phyloP scores from a whole-genome alignment of 2,797 vertebrate species.

The Pygocentrus nattereri region DNA sequence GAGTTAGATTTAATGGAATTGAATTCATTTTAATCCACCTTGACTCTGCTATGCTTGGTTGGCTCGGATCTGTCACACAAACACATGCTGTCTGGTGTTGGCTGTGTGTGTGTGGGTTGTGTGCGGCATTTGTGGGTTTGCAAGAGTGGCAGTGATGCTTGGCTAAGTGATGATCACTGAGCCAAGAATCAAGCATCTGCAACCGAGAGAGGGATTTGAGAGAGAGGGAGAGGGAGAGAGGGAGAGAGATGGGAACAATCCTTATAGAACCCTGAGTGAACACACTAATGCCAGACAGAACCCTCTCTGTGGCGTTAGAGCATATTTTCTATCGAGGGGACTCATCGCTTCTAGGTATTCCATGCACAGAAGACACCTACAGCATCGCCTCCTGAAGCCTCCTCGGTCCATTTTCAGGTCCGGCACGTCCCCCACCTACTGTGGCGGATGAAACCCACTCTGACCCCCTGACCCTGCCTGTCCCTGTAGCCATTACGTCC shows the following conservation, averaged over 20 bases:
- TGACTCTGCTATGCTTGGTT: slow-evolving; percentile 15
- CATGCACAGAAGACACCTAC: background rate
- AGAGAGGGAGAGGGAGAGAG: no score
- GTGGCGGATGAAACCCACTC: background rate
- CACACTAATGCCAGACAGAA: background rate
- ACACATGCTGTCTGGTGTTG: slow-evolving; percentile 25
- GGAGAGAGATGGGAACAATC: background rate
- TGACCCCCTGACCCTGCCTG: background rate
- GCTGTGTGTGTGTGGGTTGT: background rate
- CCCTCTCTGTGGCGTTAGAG: no score
- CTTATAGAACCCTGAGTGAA: background rate
- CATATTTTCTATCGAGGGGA: background rate
- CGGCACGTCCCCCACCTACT: background rate
- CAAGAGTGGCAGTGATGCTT: background rate
- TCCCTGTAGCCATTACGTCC: background rate
- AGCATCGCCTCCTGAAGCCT: background rate
- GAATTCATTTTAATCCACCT: slow-evolving; percentile 26
- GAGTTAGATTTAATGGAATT: slow-evolving; percentile 33
- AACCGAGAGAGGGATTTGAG: background rate
- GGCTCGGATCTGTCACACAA: slow-evolving; percentile 9
- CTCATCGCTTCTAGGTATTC: background rate
- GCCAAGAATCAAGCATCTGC: slow-evolving; percentile 14
- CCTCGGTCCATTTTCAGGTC: background rate
- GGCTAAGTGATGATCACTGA: slow-evolving; percentile 26
- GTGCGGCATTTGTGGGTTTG: background rate